Evolutionary conservation across 2,888 invertebrate species (phyloP).

Genomic region (Drosophila limbata): DNA sequence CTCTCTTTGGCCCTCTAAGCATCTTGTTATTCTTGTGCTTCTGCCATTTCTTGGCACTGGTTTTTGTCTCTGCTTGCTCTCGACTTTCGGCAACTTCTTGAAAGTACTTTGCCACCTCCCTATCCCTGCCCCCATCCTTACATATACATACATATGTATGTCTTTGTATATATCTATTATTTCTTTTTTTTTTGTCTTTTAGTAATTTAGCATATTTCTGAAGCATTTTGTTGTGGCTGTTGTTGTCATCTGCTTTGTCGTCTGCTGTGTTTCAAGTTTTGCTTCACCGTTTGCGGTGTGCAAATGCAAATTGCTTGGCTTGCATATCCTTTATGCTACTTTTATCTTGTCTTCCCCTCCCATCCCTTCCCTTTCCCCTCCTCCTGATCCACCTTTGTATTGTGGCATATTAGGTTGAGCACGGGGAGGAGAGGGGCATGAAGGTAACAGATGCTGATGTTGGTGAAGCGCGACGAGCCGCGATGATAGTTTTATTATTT

Average conservation of each 20-base stretch:
- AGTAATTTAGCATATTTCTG: slow-evolving; percentile 81
- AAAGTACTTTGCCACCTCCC: slow-evolving; percentile 60
- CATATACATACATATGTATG: slow-evolving; percentile 9
- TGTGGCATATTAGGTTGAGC: slow-evolving; percentile 21
- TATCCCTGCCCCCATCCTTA: not conserved
- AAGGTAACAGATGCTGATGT: slow-evolving; percentile 57
- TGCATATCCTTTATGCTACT: slow-evolving; percentile 69
- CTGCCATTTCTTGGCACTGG: slow-evolving; percentile 44
- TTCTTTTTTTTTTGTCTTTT: slow-evolving; percentile 67
- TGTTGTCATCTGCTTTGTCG: slow-evolving; percentile 50
- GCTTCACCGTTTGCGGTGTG: slow-evolving; percentile 79
- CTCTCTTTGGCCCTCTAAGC: not conserved
- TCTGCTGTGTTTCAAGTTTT: slow-evolving; percentile 69
- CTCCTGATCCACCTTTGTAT: not conserved
- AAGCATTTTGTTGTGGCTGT: slow-evolving; percentile 63
- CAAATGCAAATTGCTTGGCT: slow-evolving; percentile 80
- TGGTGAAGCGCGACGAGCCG: slow-evolving; percentile 71
- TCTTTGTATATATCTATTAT: slow-evolving; percentile 17
- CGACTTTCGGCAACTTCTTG: slow-evolving; percentile 75
- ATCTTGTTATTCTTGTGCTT: slow-evolving; percentile 28
- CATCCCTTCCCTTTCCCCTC: not conserved
- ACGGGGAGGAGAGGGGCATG: slow-evolving; percentile 2
- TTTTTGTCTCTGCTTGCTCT: slow-evolving; percentile 57
- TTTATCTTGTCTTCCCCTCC: not conserved
- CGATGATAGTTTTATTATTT: slow-evolving; percentile 73